Evolutionary conservation across 2,113 vertebrate species (phyloP), one percentile per base, ranked within the genome.

Genomic region (Ptilorrhoa leucosticta): DNA sequence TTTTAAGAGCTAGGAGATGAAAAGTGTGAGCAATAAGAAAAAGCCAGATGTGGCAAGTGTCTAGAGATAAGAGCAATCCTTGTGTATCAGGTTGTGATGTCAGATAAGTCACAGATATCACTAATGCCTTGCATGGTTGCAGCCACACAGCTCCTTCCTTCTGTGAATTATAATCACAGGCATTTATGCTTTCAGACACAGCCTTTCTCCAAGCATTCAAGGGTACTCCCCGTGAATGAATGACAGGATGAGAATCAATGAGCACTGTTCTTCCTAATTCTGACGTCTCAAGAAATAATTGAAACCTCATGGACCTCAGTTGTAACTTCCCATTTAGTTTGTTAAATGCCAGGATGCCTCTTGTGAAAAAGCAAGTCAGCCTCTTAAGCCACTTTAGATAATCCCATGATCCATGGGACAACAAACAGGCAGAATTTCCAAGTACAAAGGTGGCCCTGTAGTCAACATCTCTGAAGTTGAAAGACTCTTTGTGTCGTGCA

Each of bases 391-490:
- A 89, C 54, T 77, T 89, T 95, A 87, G 89, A 89, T 80, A 95
- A 96, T 83, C 75, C 89, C 65, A 24, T 50, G 83, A 91, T 89
- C 79, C 78, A 51, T 44, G 54, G 71, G 75, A 83, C 64, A 84
- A 64, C 64, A 81, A 94, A 70, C 17, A 84, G 83, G 79, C 89
- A 81, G 75, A 50, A 89, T 65, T 87, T 65, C 58, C 12, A 27
- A 96, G 58, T 47, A 92, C 89, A 90, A 87, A 96, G 82, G 72
- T 73, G 58, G 42, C 44, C 70, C 83, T 96, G 51, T 93, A 75
- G 63, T 77, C 72, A 73, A 37, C 48, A 53, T 45, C 42, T 73
- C 61, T 61, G 63, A 63, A 53, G 37, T 2, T 90, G 78, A 94
- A 96, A 90, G 84, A 26, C 33, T 65, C 65, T 95, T 96, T 94